These are phyloP conservation scores for Neelides sp. DNA, from an alignment of 1,140 invertebrate species.

Conservation along the genomic window DNA sequence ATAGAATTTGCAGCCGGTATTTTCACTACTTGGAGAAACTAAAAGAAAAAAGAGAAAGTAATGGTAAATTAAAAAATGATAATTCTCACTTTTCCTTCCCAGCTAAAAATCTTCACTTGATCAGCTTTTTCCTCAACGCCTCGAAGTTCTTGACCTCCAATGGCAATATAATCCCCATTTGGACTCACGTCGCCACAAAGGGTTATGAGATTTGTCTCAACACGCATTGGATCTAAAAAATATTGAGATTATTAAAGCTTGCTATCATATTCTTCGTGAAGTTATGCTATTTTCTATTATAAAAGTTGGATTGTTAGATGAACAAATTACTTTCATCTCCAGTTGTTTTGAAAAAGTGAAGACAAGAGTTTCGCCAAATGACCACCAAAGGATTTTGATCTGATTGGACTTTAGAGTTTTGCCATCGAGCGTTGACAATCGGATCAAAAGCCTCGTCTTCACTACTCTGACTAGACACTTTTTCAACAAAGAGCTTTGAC, in stretches of 20 bases:
- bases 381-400: too few relatives aligned
- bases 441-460: conserved; percentile 17
- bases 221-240: conserved; percentile 16
- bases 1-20: conserved; percentile 62
- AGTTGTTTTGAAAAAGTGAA: conserved; percentile 7
- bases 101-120: conserved; percentile 25
- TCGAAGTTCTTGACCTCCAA: conserved; percentile 14
- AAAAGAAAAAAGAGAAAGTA: conserved; percentile 30
- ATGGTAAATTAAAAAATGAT: conserved; percentile 4
- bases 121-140: conserved; percentile 10
- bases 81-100: conserved; percentile 16
- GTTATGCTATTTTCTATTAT: too few relatives aligned
- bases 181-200: conserved; percentile 30
- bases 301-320: not conserved
- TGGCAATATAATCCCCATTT: conserved; percentile 25
- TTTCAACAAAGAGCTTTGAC: conserved; percentile 19
- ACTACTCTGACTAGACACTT: conserved; percentile 10
- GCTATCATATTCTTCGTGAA: too few relatives aligned
- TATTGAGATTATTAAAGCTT: too few relatives aligned
- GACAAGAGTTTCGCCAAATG: conserved; percentile 15
- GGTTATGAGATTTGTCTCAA: conserved; percentile 16
- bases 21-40: conserved; percentile 68
- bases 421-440: conserved; percentile 18
- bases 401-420: conserved; percentile 10
- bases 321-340: conserved; percentile 17